Evolutionary conservation across 1,140 invertebrate genomes (phyloP).

Genomic region (Drosophila obscura): DNA sequence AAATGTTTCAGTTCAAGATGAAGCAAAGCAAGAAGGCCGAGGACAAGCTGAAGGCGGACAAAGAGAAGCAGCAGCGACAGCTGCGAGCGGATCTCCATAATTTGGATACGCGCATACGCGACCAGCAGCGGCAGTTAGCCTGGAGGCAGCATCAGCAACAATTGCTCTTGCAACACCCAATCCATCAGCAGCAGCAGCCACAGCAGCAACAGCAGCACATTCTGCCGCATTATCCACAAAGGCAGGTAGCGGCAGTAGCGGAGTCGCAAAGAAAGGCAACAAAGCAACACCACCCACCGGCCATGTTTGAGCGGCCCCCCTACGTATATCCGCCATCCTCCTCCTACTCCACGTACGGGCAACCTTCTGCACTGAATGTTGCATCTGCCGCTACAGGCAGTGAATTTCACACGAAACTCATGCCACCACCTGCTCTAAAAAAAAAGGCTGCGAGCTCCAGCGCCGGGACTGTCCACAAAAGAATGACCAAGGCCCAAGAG

Average conservation of each 20-base stretch:
- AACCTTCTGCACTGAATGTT: slow-evolving; percentile 11
- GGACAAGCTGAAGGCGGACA: slow-evolving; percentile 30
- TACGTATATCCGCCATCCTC: slow-evolving; percentile 9
- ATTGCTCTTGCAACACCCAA: too few species aligned
- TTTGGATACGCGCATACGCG: slow-evolving; percentile 31
- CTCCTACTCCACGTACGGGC: not conserved
- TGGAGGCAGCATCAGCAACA: slow-evolving; percentile 34
- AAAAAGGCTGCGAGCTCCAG: too few species aligned
- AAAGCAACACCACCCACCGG: not conserved
- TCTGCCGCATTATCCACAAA: not conserved
- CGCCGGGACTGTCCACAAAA: not conserved
- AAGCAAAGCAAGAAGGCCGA: slow-evolving; percentile 47
- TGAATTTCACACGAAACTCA: slow-evolving; percentile 6
- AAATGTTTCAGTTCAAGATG: slow-evolving; percentile 54
- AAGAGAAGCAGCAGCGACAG: slow-evolving; percentile 19
- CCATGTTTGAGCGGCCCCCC: slow-evolving; percentile 15
- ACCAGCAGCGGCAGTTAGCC: slow-evolving; percentile 34
- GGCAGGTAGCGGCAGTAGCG: too few species aligned
- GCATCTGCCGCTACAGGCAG: slow-evolving; percentile 4
- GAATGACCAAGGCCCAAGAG: not conserved
- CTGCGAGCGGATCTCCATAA: slow-evolving; percentile 12
- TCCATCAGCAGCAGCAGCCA: not conserved
- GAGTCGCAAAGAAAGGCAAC: not conserved
- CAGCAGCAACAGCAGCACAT: slow-evolving; percentile 13
- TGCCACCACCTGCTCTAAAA: not conserved